A percentile compares a stretch with the other conserved stretches of the same genome.
These are phyloP conservation scores for Mugil cephalus DNA, from an alignment of 2,113 vertebrate species.

Conservation along the genomic window DNA sequence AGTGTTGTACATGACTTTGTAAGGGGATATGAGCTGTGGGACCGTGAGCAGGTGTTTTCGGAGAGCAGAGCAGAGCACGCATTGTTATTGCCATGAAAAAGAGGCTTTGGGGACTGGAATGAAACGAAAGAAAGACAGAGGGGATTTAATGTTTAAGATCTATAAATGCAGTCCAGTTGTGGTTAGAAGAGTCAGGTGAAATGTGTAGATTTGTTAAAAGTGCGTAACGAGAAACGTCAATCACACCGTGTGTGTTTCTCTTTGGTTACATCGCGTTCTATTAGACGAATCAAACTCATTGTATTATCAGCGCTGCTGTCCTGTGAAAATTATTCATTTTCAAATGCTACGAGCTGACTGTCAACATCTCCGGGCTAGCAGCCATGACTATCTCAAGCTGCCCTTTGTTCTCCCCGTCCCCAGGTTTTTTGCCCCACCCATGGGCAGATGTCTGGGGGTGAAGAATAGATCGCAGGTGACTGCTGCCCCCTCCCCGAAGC, in stretches of 20 bases:
- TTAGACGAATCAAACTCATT: not conserved
- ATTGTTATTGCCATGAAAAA: conserved; percentile 21
- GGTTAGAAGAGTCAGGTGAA: not conserved
- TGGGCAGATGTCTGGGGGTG: conserved; percentile 86
- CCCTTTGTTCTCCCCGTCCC: conserved; percentile 22
- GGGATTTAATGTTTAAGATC: not conserved
- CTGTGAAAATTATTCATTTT: not conserved
- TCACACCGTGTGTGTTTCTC: not conserved
- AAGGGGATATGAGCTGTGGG: conserved; percentile 18
- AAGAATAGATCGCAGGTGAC: conserved; percentile 79
- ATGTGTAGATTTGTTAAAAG: not conserved
- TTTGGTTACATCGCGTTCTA: not conserved
- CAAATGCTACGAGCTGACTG: not conserved
- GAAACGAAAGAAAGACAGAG: not conserved
- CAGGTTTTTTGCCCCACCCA: conserved; percentile 86
- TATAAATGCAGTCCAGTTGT: not conserved
- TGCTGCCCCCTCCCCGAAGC: conserved; percentile 70
- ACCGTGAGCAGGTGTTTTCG: conserved; percentile 39
- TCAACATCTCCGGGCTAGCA: not conserved
- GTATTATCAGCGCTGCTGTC: no score
- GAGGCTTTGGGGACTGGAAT: not conserved
- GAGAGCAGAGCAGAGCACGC: conserved; percentile 7
- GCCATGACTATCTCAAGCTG: not conserved
- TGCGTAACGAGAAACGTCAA: conserved; percentile 3
- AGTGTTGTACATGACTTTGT: not conserved